Evolutionary conservation across 2,797 vertebrate genomes (phyloP).

Genomic region (Champsocephalus esox): DNA sequence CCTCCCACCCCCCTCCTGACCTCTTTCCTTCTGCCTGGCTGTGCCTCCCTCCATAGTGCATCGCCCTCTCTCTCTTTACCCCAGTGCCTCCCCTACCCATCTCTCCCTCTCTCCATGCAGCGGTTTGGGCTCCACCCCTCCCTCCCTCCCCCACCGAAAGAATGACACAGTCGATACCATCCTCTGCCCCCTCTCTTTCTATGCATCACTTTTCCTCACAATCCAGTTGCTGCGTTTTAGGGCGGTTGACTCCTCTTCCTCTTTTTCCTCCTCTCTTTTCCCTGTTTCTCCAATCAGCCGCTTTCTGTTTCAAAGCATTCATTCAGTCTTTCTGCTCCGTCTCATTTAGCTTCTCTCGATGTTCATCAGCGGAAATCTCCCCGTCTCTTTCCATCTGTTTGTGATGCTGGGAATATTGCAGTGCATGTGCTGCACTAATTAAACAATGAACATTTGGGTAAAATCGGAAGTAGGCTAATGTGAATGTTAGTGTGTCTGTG

Average conservation of each 20-base stretch:
- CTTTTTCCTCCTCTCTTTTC: not conserved
- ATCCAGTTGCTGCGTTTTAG: not conserved
- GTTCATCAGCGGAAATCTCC: not conserved
- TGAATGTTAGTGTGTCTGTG: not conserved
- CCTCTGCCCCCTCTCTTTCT: slow-evolving; percentile 18
- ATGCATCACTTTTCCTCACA: slow-evolving; percentile 17
- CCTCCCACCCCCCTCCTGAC: slow-evolving; percentile 51
- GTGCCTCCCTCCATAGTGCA: slow-evolving; percentile 15
- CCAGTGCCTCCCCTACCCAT: slow-evolving; percentile 1
- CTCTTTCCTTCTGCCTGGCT: slow-evolving; percentile 62
- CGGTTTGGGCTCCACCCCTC: slow-evolving; percentile 53
- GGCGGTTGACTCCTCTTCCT: slow-evolving; percentile 12
- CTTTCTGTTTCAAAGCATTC: slow-evolving; percentile 4
- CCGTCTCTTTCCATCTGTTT: not conserved
- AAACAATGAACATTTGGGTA: not conserved
- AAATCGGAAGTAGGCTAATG: not conserved
- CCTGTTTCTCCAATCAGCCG: not conserved
- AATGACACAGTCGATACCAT: slow-evolving; percentile 48
- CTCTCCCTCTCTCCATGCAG: slow-evolving; percentile 43
- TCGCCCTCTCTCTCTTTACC: slow-evolving; percentile 1
- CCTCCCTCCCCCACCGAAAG: not conserved
- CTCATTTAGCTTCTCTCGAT: not conserved
- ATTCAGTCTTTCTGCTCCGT: not conserved
- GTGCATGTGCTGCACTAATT: not conserved
- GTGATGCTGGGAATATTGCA: not conserved